phyloP scores from a whole-genome alignment of 2,888 invertebrate species.

The Gerris lacustris region DNA sequence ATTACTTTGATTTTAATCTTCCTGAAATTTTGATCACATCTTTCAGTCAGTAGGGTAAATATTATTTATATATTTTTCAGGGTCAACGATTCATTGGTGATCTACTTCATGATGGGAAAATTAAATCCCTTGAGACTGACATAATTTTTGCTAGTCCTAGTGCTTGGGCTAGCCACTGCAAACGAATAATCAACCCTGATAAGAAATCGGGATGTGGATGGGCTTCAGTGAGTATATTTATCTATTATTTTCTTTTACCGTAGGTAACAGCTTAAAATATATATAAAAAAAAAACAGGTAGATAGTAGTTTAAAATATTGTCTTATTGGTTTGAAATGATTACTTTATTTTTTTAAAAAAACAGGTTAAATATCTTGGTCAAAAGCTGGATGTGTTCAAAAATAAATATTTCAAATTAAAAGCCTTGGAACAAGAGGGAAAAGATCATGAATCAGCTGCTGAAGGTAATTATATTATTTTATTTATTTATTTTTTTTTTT shows the following conservation, averaged over 20 bases:
- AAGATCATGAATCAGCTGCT: slow-evolving; percentile 28
- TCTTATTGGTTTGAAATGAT: neutral
- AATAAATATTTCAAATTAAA: slow-evolving; percentile 65
- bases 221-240: slow-evolving; percentile 63
- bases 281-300: neutral
- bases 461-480: neutral
- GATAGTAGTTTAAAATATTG: neutral
- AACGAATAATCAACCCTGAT: slow-evolving; percentile 78
- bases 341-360: neutral
- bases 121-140: slow-evolving; percentile 76
- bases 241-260: neutral
- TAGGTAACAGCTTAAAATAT: too few relatives aligned
- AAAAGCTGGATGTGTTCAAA: slow-evolving; percentile 78
- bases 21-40: too few relatives aligned
- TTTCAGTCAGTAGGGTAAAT: too few relatives aligned
- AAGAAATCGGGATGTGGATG: slow-evolving; percentile 88
- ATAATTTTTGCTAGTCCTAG: slow-evolving; percentile 79
- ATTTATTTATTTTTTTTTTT: neutral
- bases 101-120: slow-evolving; percentile 72
- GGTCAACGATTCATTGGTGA: slow-evolving; percentile 84
- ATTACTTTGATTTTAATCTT: neutral
- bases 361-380: slow-evolving; percentile 56
- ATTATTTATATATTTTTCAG: slow-evolving; percentile 38
- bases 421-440: slow-evolving; percentile 36
- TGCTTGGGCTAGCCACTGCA: slow-evolving; percentile 87